These are phyloP conservation scores for Mesaphorura yosii DNA, from an alignment of 1,140 invertebrate species.

Conservation along the genomic window DNA sequence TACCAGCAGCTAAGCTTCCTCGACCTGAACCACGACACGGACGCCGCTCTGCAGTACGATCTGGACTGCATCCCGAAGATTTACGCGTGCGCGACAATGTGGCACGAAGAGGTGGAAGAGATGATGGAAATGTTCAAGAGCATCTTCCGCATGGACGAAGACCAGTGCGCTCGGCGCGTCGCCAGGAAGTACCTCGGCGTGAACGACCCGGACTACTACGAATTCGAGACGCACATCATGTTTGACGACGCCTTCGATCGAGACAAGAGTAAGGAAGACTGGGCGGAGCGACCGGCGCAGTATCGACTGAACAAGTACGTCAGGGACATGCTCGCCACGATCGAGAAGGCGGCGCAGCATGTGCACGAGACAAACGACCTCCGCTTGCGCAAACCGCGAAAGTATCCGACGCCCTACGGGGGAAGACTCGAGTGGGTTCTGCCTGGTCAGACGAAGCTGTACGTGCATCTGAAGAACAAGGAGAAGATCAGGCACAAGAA, in stretches of 20 bases:
- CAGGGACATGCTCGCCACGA: constrained; percentile 77
- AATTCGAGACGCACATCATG: constrained; percentile 48
- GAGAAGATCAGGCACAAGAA: constrained; percentile 39
- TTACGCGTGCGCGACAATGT: constrained; percentile 65
- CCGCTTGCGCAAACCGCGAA: neutral
- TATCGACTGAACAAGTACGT: constrained; percentile 97
- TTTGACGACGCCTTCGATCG: constrained; percentile 97
- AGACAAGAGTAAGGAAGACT: constrained; percentile 67
- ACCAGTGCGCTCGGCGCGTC: constrained; percentile 50
- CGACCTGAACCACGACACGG: neutral
- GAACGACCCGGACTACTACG: constrained; percentile 54
- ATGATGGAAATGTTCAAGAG: constrained; percentile 53
- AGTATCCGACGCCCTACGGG: constrained; percentile 40
- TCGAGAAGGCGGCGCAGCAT: constrained; percentile 88
- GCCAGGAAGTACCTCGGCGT: constrained; percentile 50
- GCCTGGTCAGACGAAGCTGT: constrained; percentile 37
- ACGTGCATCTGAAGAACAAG: constrained; percentile 40
- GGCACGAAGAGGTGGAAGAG: constrained; percentile 52
- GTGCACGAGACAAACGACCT: constrained; percentile 74
- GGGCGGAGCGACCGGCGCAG: constrained; percentile 83
- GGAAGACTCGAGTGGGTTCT: constrained; percentile 37
- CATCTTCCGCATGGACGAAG: constrained; percentile 49
- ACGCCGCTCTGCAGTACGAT: constrained; percentile 40
- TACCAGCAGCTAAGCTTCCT: neutral
- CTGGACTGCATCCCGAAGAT: constrained; percentile 87